Conservation (phyloP, 2,888 invertebrate genomes). For the Pachymerium ferrugineum region DNA sequence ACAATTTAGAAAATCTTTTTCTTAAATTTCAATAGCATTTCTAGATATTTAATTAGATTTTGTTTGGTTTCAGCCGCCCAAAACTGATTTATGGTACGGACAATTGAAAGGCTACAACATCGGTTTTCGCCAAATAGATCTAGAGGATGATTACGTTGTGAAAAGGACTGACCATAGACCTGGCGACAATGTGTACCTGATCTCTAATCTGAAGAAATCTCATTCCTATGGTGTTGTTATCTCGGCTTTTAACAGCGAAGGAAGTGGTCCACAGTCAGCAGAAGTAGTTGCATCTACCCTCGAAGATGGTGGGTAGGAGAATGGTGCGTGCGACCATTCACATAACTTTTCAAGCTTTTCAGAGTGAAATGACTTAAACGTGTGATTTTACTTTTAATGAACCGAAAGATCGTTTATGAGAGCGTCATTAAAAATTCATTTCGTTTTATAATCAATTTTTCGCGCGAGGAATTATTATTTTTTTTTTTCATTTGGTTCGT, state of each 20-base stretch:
- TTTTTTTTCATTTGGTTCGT: too few relatives aligned
- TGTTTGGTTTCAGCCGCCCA: constrained; percentile 43
- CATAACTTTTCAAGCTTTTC: background rate
- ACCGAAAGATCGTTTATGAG: background rate
- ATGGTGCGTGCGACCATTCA: constrained; percentile 33
- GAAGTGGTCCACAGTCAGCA: constrained; percentile 40
- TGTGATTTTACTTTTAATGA: background rate
- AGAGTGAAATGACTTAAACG: background rate
- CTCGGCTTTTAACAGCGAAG: constrained; percentile 41
- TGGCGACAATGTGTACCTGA: constrained; percentile 39
- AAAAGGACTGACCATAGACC: constrained; percentile 39
- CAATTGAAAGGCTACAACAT: constrained; percentile 49
- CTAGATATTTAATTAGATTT: too few relatives aligned
- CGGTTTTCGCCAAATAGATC: constrained; percentile 43
- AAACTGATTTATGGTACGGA: constrained; percentile 45
- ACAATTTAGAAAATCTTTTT: constrained; percentile 7
- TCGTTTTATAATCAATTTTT: too few relatives aligned
- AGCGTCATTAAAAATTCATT: background rate
- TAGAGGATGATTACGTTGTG: constrained; percentile 35
- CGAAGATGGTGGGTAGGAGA: constrained; percentile 41
- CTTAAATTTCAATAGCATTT: too few relatives aligned
- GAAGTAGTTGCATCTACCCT: constrained; percentile 40
- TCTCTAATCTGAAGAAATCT: constrained; percentile 43
- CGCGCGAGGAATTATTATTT: too few relatives aligned
- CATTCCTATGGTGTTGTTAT: constrained; percentile 41